Base-by-base conservation (phyloP, 2,797 vertebrate species). In the Nothura maculosa region DNA sequence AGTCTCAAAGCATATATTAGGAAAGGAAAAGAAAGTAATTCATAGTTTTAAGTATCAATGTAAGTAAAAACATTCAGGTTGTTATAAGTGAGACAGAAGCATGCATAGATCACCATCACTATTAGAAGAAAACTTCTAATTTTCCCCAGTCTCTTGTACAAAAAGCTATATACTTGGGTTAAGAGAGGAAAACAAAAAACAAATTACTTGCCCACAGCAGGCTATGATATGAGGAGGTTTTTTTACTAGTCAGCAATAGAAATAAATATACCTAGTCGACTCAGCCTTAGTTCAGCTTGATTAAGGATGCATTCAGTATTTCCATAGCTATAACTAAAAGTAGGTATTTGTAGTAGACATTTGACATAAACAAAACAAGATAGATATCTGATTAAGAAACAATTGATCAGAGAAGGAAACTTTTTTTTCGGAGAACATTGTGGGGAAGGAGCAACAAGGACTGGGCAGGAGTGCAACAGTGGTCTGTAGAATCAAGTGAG, bases 1-100 rank as follows among this genome's bases (percentile, higher is more conserved):
- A 80, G 63, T 90, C 57, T 61, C 40, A 80, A 90, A 84, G 7
- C n/a, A 28, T 42, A 40, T 36, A 74, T 74, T 89, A 87, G 19
- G 40, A 54, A 92, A 82, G 30, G 43, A 60, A 84, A 47, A 76
- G 21, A 47, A 86, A 84, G 32, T 52, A 34, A 54, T 52, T 82
- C 32, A 63, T 45, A 36, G 6, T 10, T 80, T 87, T 70, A 90
- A 93, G 81, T 87, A 70, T 63, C 62, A 54, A 8, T 25, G 19
- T 32, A 48, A 48, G 47, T 48, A 48, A 48, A 21, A 48, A 30
- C 74, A 32, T 82, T 54, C 36, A 9, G 1, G 10, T 11, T 80
- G 15, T 48, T 93, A 79, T 91, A 64, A 79, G 34, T 52, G 20
- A 83, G 66, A 42, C 3, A 58, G 45, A 83, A 83, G 7, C 8